Conservation (phyloP, 2,888 invertebrate species). For the Erannis defoliaria region DNA sequence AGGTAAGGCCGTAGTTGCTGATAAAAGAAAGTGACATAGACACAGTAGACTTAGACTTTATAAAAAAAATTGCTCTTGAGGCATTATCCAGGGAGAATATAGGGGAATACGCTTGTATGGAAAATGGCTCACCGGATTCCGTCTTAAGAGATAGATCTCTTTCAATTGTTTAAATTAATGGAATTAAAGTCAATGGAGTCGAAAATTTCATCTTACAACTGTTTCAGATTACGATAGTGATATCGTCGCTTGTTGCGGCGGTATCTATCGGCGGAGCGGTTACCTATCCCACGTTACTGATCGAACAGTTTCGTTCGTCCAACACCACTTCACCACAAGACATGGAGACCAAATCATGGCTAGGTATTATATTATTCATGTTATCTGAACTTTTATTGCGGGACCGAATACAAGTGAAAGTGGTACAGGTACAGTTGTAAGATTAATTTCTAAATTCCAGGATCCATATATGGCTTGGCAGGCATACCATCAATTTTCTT, state of each 20-base stretch:
- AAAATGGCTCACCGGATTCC: too few relatives aligned
- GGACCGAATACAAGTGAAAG: too few relatives aligned
- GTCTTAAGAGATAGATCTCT: too few relatives aligned
- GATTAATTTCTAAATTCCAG: slow-evolving; percentile 1
- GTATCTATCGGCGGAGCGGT: slow-evolving; percentile 12
- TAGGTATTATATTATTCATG: not conserved
- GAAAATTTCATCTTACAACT: not conserved
- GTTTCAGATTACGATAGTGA: slow-evolving; percentile 44
- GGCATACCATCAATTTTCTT: slow-evolving; percentile 16
- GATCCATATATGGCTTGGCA: slow-evolving; percentile 14
- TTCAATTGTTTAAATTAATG: too few relatives aligned
- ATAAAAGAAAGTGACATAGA: too few relatives aligned
- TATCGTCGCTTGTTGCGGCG: slow-evolving; percentile 8
- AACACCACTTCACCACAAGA: not conserved
- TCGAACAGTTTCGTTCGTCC: slow-evolving; percentile 4
- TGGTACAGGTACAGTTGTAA: not conserved
- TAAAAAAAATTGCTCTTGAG: too few relatives aligned
- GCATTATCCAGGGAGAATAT: too few relatives aligned
- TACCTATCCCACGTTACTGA: slow-evolving; percentile 16
- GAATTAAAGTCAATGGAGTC: too few relatives aligned
- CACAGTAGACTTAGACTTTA: too few relatives aligned
- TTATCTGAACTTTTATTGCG: too few relatives aligned
- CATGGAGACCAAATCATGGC: slow-evolving; percentile 13
- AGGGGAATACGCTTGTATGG: too few relatives aligned
- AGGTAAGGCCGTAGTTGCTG: too few relatives aligned